A percentile compares a stretch with the other conserved stretches of the same genome.
phyloP scores from a whole-genome alignment of 2,113 vertebrate genomes.

The Erythrolamprus reginae region DNA sequence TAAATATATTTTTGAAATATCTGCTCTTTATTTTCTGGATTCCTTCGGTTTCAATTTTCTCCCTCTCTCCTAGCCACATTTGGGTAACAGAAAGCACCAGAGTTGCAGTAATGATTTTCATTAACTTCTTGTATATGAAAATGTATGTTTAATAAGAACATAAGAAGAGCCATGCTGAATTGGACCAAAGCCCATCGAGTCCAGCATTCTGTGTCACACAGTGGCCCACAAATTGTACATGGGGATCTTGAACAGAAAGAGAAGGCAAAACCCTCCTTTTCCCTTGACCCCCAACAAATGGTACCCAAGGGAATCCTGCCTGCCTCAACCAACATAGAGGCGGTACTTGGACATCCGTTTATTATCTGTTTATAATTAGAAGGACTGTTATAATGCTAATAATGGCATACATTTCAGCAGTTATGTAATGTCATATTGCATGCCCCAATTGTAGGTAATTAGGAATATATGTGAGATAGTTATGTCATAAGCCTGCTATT shows the following conservation, averaged over 20 bases:
- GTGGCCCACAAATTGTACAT: too few relatives aligned
- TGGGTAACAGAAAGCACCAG: neutral
- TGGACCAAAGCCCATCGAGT: too few relatives aligned
- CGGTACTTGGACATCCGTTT: too few relatives aligned
- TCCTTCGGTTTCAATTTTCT: fast-evolving
- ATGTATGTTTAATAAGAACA: neutral
- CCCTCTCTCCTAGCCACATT: neutral
- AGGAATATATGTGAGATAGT: neutral
- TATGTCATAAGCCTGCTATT: neutral
- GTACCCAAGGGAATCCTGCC: too few relatives aligned
- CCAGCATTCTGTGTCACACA: too few relatives aligned
- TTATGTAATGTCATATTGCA: neutral
- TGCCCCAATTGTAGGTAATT: slow-evolving; percentile 6
- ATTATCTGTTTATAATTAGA: too few relatives aligned
- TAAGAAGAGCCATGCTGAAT: too few relatives aligned
- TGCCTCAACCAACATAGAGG: too few relatives aligned
- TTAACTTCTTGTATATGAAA: neutral
- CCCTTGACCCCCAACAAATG: too few relatives aligned
- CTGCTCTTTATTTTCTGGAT: neutral
- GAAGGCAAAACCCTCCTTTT: too few relatives aligned
- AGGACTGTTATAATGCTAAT: slow-evolving; percentile 14
- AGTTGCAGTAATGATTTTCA: slow-evolving; percentile 4
- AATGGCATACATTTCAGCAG: slow-evolving; percentile 21
- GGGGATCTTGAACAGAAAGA: too few relatives aligned
- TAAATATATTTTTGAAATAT: neutral